phyloP scores from a whole-genome alignment of 2,113 vertebrate species.

The Pterocles gutturalis region DNA sequence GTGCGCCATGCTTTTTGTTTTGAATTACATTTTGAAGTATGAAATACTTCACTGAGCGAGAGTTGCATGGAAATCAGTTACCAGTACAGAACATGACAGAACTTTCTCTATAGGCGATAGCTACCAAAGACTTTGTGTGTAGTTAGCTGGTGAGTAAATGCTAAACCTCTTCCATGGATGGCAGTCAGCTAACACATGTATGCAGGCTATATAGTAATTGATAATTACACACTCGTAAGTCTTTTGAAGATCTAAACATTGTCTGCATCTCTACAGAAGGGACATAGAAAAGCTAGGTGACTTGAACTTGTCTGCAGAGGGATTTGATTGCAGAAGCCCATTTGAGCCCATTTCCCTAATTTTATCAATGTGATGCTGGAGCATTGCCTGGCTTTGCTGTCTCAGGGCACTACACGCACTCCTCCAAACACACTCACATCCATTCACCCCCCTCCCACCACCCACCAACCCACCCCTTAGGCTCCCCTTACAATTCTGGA shows the following conservation, averaged over 20 bases:
- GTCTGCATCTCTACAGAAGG: neutral
- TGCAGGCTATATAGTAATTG: neutral
- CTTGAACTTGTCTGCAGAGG: neutral
- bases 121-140: neutral
- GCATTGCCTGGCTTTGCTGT: neutral
- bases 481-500: neutral
- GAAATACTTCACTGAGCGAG: neutral
- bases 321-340: neutral
- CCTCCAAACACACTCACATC: no score
- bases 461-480: no score
- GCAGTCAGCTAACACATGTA: neutral
- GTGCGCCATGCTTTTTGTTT: neutral
- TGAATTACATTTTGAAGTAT: neutral
- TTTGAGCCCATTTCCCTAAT: neutral
- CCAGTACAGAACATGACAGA: neutral
- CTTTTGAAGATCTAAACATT: neutral
- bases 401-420: neutral
- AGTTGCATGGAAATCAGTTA: neutral
- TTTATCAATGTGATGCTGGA: neutral
- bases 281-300: neutral
- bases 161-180: neutral
- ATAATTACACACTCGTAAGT: neutral
- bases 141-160: neutral
- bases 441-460: no score
- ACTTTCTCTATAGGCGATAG: neutral